These are phyloP conservation scores for Trichopoda pennipes DNA, from an alignment of 2,888 invertebrate genomes.

Conservation along the genomic window DNA sequence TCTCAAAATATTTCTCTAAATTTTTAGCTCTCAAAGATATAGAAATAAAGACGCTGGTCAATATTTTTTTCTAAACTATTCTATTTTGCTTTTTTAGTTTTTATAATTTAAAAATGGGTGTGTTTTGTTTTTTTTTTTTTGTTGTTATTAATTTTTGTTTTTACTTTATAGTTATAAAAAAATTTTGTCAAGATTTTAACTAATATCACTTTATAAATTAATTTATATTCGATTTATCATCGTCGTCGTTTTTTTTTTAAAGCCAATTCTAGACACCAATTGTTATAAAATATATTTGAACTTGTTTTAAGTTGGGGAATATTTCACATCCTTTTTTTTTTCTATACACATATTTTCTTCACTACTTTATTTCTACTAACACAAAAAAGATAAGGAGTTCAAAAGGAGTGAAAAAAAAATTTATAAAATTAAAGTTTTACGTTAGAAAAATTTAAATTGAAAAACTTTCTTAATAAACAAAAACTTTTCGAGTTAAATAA, in stretches of 20 bases:
- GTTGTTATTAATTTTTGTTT: constrained; percentile 16
- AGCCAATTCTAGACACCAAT: constrained; percentile 52
- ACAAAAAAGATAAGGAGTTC: no score
- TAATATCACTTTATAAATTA: constrained; percentile 66
- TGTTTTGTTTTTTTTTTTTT: constrained; percentile 2
- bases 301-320: constrained; percentile 41
- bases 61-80: background rate
- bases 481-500: no score
- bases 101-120: constrained; percentile 38
- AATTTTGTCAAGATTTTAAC: constrained; percentile 67
- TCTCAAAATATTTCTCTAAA: constrained; percentile 4
- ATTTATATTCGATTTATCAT: constrained; percentile 37
- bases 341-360: background rate
- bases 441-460: no score
- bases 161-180: constrained; percentile 49
- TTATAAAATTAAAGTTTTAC: no score
- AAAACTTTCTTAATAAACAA: no score
- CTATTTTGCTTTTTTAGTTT: constrained; percentile 6
- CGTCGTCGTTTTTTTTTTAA: constrained; percentile 30
- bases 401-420: no score
- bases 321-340: constrained; percentile 32
- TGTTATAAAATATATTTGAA: constrained; percentile 54
- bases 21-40: background rate
- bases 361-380: background rate
- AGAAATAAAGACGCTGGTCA: constrained; percentile 6